A percentile compares a stretch with the other conserved stretches of the same genome.
These are phyloP conservation scores for Bemisia tabaci DNA, from an alignment of 1,140 invertebrate species.

Conservation along the genomic window DNA sequence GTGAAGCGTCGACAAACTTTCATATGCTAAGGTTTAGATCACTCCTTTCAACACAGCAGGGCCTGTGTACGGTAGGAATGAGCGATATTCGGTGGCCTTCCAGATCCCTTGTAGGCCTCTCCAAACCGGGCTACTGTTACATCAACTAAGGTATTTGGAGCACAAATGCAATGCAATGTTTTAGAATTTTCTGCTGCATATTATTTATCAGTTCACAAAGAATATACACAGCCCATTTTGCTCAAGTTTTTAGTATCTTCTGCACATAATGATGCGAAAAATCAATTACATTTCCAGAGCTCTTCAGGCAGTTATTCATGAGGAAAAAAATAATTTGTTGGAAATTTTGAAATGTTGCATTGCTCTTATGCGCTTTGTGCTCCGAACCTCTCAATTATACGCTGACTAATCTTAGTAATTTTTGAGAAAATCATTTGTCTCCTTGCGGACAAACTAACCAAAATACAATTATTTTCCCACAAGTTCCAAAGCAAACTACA, in stretches of 20 bases:
- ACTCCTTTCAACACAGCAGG: constrained; percentile 26
- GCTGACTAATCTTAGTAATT: constrained; percentile 3
- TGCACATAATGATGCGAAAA: no score
- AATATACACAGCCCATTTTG: no score
- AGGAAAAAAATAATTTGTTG: no score
- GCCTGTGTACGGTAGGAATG: constrained; percentile 34
- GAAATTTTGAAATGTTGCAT: no score
- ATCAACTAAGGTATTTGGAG: not conserved
- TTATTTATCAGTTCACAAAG: no score
- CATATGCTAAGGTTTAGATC: constrained; percentile 2
- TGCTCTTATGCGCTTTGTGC: no score
- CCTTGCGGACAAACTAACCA: constrained; percentile 22
- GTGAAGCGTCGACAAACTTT: constrained; percentile 11
- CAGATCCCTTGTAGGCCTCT: constrained; percentile 25
- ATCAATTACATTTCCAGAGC: no score
- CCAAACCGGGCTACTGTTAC: constrained; percentile 21
- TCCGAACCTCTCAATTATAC: no score
- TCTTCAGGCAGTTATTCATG: no score
- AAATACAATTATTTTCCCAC: constrained; percentile 20
- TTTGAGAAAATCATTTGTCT: constrained; percentile 2
- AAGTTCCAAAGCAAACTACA: constrained; percentile 24
- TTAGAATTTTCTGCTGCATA: no score
- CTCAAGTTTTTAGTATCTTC: no score
- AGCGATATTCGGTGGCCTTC: constrained; percentile 36
- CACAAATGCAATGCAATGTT: no score